A percentile compares a stretch with the other conserved stretches of the same genome.
phyloP scores from a whole-genome alignment of 1,140 invertebrate species.

The Drosophila bocki region DNA sequence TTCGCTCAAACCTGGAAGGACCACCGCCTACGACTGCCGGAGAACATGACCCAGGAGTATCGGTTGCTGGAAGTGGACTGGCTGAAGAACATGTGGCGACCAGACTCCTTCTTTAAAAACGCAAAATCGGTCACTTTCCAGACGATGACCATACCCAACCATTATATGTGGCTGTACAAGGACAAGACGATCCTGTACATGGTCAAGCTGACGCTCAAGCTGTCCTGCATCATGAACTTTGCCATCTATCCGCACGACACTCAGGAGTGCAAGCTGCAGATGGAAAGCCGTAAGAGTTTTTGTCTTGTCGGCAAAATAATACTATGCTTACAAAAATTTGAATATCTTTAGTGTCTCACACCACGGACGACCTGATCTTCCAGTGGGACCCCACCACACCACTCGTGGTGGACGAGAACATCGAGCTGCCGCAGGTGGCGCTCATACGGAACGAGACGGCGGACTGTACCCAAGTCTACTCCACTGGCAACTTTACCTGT shows the following conservation, averaged over 20 bases:
- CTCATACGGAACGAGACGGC: constrained; percentile 93
- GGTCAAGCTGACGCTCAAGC: constrained; percentile 93
- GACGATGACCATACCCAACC: constrained; percentile 97
- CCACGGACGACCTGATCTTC: constrained; percentile 95
- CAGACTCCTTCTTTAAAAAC: constrained; percentile 95
- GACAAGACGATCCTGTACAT: constrained; percentile 95
- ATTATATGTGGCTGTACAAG: constrained; percentile 95
- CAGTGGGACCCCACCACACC: constrained; percentile 95
- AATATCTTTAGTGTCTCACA: constrained; percentile 91
- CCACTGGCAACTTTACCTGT: constrained; percentile 94
- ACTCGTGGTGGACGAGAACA: constrained; percentile 95
- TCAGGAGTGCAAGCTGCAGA: constrained; percentile 95
- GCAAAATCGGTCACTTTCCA: constrained; percentile 96
- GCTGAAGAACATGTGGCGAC: constrained; percentile 96
- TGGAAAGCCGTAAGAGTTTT: constrained; percentile 93
- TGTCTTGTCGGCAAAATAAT: constrained; percentile 53
- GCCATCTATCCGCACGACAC: constrained; percentile 96
- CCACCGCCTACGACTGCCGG: constrained; percentile 92
- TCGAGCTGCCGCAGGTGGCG: constrained; percentile 94
- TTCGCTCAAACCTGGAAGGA: constrained; percentile 97
- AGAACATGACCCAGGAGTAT: constrained; percentile 96
- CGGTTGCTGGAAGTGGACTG: constrained; percentile 94
- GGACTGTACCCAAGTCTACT: constrained; percentile 92
- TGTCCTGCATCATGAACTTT: constrained; percentile 97
- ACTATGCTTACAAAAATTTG: background rate